These are phyloP conservation scores for Vombatus ursinus DNA, from an alignment of 2,113 vertebrate genomes.

Conservation along the genomic window DNA sequence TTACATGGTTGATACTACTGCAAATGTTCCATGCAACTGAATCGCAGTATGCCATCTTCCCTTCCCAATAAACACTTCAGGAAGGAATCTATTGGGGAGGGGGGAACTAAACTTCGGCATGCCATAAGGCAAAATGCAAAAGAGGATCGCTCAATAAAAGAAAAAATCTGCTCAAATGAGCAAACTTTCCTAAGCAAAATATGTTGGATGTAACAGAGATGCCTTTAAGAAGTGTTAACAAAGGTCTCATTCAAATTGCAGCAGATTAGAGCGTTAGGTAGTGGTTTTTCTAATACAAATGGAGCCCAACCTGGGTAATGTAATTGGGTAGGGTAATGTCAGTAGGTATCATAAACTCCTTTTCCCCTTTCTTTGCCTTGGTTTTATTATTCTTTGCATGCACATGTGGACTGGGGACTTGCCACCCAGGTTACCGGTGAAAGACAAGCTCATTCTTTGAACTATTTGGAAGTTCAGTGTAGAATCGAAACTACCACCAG, in stretches of 20 bases:
- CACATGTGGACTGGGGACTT: background rate
- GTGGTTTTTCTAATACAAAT: background rate
- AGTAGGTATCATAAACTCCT: slow-evolving; percentile 13
- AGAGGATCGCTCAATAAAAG: slow-evolving; percentile 59
- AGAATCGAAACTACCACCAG: slow-evolving; percentile 6
- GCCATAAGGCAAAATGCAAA: slow-evolving; percentile 43
- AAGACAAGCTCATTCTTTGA: slow-evolving; percentile 24
- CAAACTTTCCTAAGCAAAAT: slow-evolving; percentile 42
- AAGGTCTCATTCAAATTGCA: slow-evolving; percentile 12
- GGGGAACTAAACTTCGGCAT: background rate
- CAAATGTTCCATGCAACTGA: background rate
- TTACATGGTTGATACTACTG: background rate
- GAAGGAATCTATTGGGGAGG: slow-evolving; percentile 27
- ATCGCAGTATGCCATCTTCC: background rate
- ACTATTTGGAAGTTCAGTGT: slow-evolving; percentile 31
- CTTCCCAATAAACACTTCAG: slow-evolving; percentile 10
- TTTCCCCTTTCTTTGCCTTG: background rate
- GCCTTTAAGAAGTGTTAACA: slow-evolving; percentile 41
- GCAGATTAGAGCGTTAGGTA: background rate
- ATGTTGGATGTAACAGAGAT: slow-evolving; percentile 37
- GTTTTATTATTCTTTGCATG: slow-evolving; percentile 42
- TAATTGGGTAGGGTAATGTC: background rate
- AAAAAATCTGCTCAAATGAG: slow-evolving; percentile 51
- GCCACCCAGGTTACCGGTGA: background rate
- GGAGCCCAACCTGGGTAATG: slow-evolving; percentile 4